A percentile compares a stretch with the other conserved stretches of the same genome.
Conservation (phyloP, 1,140 invertebrate species). For the Palaemon carinicauda region DNA sequence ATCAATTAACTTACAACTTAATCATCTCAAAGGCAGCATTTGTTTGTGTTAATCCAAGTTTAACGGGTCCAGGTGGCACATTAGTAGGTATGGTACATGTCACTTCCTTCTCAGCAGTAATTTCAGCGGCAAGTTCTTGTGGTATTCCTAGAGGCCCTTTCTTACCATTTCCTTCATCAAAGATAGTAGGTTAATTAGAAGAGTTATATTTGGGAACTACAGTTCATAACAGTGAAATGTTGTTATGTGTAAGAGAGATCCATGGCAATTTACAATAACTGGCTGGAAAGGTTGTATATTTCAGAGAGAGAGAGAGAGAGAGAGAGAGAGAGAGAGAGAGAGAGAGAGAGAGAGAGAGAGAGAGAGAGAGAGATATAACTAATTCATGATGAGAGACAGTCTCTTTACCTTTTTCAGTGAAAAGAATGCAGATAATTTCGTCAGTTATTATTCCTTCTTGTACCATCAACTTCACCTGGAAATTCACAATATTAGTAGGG, state of each 20-base stretch:
- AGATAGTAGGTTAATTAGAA: not conserved
- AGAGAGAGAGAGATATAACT: not conserved
- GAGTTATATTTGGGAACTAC: not conserved
- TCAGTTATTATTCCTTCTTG: too few relatives aligned
- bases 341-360: too few relatives aligned
- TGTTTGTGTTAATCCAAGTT: not conserved
- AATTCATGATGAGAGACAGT: not conserved
- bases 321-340: not conserved
- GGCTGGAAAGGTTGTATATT: too few relatives aligned
- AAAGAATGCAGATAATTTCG: too few relatives aligned
- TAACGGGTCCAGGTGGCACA: not conserved
- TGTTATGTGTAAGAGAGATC: too few relatives aligned
- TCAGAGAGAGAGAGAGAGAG: too few relatives aligned
- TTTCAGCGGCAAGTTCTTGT: not conserved
- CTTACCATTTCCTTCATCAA: not conserved
- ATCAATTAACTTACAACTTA: too few relatives aligned
- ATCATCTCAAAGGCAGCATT: not conserved
- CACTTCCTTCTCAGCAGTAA: not conserved
- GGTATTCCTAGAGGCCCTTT: not conserved
- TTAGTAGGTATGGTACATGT: not conserved
- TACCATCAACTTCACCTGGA: too few relatives aligned
- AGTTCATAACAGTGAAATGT: too few relatives aligned
- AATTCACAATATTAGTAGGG: too few relatives aligned
- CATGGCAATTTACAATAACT: too few relatives aligned
- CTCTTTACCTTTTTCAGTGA: too few relatives aligned